A percentile compares a stretch with the other conserved stretches of the same genome.
Evolutionary conservation across 2,797 vertebrate species (phyloP).

Genomic region (Ctenopoma multispine): DNA sequence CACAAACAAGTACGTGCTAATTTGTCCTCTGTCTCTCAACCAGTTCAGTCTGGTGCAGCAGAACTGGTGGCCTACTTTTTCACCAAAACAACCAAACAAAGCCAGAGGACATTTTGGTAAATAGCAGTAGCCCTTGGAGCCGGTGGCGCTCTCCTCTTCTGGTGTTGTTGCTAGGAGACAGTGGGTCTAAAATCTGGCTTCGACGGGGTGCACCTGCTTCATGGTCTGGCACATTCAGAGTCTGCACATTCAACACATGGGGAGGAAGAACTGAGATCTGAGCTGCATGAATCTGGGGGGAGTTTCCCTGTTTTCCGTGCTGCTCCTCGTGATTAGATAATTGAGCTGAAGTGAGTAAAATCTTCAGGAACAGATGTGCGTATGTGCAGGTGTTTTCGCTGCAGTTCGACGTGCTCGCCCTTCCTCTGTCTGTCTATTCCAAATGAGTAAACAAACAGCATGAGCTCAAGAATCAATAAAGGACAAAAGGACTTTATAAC

Average conservation of each 20-base stretch:
- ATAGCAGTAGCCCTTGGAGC: conserved; percentile 64
- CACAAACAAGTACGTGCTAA: conserved; percentile 13
- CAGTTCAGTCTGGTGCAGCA: conserved; percentile 42
- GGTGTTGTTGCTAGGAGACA: conserved; percentile 85
- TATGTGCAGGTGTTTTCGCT: conserved; percentile 42
- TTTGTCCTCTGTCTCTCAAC: conserved; percentile 19
- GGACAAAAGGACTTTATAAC: conserved; percentile 57
- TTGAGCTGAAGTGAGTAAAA: conserved; percentile 25
- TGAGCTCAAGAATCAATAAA: conserved; percentile 48
- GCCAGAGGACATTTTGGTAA: conserved; percentile 70
- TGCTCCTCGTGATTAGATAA: conserved; percentile 46
- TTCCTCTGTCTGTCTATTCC: conserved; percentile 55
- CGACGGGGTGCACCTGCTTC: conserved; percentile 73
- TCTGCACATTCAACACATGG: conserved; percentile 56
- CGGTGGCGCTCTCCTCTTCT: conserved; percentile 63
- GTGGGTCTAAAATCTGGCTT: conserved; percentile 73
- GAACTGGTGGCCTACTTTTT: conserved; percentile 70
- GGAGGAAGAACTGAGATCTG: conserved; percentile 34
- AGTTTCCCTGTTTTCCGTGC: conserved; percentile 25
- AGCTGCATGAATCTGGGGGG: conserved; percentile 45
- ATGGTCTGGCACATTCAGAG: conserved; percentile 42
- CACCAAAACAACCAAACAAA: conserved; percentile 71
- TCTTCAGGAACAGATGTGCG: conserved; percentile 32
- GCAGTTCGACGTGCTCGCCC: conserved; percentile 18
- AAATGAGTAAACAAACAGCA: conserved; percentile 52